These are phyloP conservation scores for Isaurus tuberculatus DNA, from an alignment of 92 coral and sea anemone genomes.

Conservation along the genomic window DNA sequence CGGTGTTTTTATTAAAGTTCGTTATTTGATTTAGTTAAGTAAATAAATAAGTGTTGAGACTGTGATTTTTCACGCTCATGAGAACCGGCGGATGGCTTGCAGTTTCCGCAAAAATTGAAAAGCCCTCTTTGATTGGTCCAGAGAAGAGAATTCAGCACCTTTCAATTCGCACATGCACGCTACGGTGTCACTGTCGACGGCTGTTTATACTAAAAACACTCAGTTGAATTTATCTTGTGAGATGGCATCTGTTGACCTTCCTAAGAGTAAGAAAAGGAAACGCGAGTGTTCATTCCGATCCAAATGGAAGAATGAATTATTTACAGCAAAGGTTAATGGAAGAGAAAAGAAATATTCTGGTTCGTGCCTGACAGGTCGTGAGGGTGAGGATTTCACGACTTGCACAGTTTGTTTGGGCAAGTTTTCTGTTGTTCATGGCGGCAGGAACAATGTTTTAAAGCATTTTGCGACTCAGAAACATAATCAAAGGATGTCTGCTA, in stretches of 20 bases:
- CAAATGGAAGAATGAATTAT: conserved; percentile 18
- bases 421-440: conserved; percentile 3
- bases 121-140: not conserved
- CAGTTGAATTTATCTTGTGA: conserved; percentile 2
- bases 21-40: too few species aligned
- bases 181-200: conserved; percentile 17
- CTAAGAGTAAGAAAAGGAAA: conserved; percentile 15
- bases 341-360: conserved; percentile 20
- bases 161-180: conserved; percentile 12
- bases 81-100: too few species aligned
- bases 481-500: not conserved
- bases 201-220: conserved; percentile 5
- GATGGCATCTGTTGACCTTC: conserved; percentile 24
- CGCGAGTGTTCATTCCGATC: too few species aligned
- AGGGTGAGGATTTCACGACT: conserved; percentile 15
- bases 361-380: conserved; percentile 29
- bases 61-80: not conserved
- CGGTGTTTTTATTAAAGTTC: too few species aligned
- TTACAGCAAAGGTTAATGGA: not conserved
- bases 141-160: conserved; percentile 16
- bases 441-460: conserved; percentile 19
- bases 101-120: too few species aligned
- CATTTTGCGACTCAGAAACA: conserved; percentile 15
- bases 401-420: conserved; percentile 21
- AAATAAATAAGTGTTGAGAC: too few species aligned